Base-by-base conservation (phyloP, 1,140 invertebrate species). In the Drosophila novamexicana region DNA sequence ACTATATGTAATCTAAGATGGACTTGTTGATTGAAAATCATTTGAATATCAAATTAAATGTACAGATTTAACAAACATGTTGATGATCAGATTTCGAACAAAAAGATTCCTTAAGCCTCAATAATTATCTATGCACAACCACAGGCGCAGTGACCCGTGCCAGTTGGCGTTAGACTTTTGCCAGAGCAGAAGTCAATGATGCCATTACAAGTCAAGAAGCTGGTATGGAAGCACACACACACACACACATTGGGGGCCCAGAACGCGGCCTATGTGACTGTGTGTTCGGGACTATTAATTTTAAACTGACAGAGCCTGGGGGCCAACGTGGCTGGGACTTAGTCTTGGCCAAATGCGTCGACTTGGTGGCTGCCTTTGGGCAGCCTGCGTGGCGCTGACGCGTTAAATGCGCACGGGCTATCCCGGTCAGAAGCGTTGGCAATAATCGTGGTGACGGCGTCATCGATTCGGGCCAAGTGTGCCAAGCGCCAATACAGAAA, bases 11-110 rank as follows among this genome's bases (percentile, higher is more conserved):
- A 69, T 62, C 74, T 82, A 79, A 80, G 69, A 89, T 80, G 80
- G 77, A 89, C 84, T 89, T 89, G 84, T 89, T 89, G 85, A 89
- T 89, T 89, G 71, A 89, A 89, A 89, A 89, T 89, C 84, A 89
- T 86, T 86, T 86, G 67, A 80, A 82, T 69, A 85, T 79, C 82
- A 73, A 89, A 88, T 89, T 80, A 84, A 88, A 69, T 78, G 66
- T 88, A 69, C 81, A 77, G 62, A 89, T 88, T 78, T 78, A 84
- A 71, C 68, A 81, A 42, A 72, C 44, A 50, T 22, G 10, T 39
- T 39, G 36, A 18, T 14, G 8, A 45, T 44, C 34, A 37, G 22
- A 29, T 29, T 8, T 22, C 7, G 2, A 34, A 34, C 49, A 34
- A 49, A 29, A 12, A 6, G n/a, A 42, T 57, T 47, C 14, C 12